A percentile compares a stretch with the other conserved stretches of the same genome.
Conservation (phyloP, 2,797 vertebrate species). For the Betta splendens region DNA sequence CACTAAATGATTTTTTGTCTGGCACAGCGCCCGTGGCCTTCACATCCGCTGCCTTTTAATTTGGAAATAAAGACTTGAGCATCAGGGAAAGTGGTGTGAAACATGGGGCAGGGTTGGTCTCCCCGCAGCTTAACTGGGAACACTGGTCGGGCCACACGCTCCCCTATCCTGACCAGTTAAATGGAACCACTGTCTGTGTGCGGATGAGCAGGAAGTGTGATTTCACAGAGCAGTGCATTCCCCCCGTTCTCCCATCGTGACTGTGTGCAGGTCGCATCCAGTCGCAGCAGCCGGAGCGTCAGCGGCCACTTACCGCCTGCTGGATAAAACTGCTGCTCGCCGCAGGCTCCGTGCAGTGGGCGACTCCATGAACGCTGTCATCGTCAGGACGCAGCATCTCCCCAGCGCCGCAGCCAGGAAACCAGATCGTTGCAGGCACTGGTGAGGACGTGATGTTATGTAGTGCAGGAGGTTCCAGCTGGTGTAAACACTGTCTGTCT, state of each 20-base stretch:
- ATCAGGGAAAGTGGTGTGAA: background rate
- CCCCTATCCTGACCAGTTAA: background rate
- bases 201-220: too few relatives aligned
- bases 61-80: conserved; percentile 1
- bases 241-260: too few relatives aligned
- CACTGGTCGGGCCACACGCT: background rate
- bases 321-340: conserved; percentile 13
- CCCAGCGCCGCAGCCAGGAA: conserved; percentile 9
- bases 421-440: conserved; percentile 1
- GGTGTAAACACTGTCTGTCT: background rate
- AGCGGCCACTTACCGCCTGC: conserved; percentile 25
- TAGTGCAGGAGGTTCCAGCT: background rate
- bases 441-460: background rate
- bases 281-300: conserved; percentile 21
- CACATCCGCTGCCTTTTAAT: background rate
- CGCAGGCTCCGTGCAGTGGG: conserved; percentile 5
- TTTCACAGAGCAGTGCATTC: too few relatives aligned
- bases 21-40: background rate
- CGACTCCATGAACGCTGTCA: conserved; percentile 16
- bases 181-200: background rate
- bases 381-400: background rate
- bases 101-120: too few relatives aligned
- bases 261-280: too few relatives aligned
- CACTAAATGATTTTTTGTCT: conserved; percentile 8
- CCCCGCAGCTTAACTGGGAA: too few relatives aligned